A percentile compares a stretch with the other conserved stretches of the same genome.
These are phyloP conservation scores for Lomographa bimaculata DNA, from an alignment of 2,888 invertebrate species.

Conservation along the genomic window DNA sequence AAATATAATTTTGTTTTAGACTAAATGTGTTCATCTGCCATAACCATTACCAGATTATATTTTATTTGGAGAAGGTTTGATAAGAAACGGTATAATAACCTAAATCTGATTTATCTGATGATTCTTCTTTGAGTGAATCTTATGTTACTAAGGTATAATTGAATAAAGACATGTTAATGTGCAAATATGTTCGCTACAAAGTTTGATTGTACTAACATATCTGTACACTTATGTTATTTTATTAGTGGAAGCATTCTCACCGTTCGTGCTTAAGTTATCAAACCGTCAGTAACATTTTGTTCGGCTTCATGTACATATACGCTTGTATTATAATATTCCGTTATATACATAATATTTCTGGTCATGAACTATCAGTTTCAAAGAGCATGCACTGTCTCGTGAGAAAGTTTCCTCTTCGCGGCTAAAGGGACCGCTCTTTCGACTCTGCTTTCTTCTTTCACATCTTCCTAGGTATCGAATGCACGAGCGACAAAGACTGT, in stretches of 20 bases:
- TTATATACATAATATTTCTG: conserved; percentile 78
- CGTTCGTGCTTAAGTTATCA: conserved; percentile 81
- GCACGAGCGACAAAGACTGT: conserved; percentile 95
- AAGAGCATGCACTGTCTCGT: conserved; percentile 88
- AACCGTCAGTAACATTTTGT: conserved; percentile 81
- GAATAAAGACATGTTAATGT: conserved; percentile 27
- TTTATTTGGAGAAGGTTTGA: conserved; percentile 11
- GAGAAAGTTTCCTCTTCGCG: conserved; percentile 94
- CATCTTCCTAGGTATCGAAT: conserved; percentile 90
- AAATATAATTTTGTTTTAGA: conserved; percentile 3
- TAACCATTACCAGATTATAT: conserved; percentile 7
- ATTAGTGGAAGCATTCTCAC: conserved; percentile 85
- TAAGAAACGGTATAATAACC: conserved; percentile 4
- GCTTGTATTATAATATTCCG: conserved; percentile 83
- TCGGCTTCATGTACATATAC: conserved; percentile 84
- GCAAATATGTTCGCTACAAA: conserved; percentile 48
- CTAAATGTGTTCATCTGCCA: conserved; percentile 15
- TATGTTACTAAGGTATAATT: neutral
- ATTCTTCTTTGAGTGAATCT: too few species aligned
- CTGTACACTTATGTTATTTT: conserved; percentile 43
- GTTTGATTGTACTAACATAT: conserved; percentile 49
- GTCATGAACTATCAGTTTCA: conserved; percentile 82
- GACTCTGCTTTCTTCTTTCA: conserved; percentile 85
- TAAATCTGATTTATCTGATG: neutral
- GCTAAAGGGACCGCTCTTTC: conserved; percentile 92